phyloP scores from a whole-genome alignment of 2,113 vertebrate genomes.

The Setophaga coronata region DNA sequence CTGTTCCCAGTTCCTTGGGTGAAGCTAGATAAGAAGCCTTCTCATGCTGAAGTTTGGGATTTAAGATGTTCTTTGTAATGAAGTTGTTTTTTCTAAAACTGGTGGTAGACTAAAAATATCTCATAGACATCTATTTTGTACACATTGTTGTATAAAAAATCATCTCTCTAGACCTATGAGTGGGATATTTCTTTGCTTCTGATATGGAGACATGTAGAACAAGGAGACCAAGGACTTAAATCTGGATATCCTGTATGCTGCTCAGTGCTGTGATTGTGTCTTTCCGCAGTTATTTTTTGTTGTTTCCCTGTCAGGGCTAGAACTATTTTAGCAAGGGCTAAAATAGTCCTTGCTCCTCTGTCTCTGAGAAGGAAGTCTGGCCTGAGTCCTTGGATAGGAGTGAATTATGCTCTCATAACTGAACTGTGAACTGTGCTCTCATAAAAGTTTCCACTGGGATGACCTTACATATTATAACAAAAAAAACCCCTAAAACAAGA shows the following conservation, averaged over 20 bases:
- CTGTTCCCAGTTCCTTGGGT: not conserved
- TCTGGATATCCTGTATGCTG: constrained; percentile 17
- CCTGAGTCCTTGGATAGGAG: not conserved
- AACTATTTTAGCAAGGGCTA: no score
- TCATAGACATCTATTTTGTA: not conserved
- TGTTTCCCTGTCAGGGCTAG: not conserved
- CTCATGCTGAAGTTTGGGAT: not conserved
- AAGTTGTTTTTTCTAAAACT: not conserved
- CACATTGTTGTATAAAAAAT: not conserved
- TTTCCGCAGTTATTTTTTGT: not conserved
- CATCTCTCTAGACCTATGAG: not conserved
- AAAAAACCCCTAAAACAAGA: not conserved
- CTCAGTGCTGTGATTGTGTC: not conserved
- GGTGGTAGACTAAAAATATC: not conserved
- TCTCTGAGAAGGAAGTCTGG: not conserved
- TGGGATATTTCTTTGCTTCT: not conserved
- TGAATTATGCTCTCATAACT: not conserved
- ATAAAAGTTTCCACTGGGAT: not conserved
- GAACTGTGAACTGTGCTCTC: not conserved
- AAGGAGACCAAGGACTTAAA: not conserved
- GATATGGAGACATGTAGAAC: not conserved
- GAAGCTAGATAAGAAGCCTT: not conserved
- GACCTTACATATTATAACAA: not conserved
- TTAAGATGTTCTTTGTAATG: not conserved
- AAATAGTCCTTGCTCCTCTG: not conserved